These are phyloP conservation scores for Orbicella faveolata DNA, from an alignment of 64 coral and sea anemone genomes.

Conservation along the genomic window DNA sequence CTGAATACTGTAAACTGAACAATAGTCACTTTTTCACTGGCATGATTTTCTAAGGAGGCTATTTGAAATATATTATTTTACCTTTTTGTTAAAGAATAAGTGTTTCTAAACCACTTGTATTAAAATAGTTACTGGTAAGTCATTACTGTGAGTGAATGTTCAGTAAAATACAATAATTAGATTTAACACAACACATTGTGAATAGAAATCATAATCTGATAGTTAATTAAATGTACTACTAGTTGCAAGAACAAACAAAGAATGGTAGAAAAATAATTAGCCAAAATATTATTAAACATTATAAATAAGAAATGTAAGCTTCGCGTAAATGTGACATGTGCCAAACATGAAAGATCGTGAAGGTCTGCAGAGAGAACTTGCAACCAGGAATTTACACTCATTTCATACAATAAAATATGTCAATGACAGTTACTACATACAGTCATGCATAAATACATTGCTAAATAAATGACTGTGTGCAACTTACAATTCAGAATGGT, in stretches of 20 bases:
- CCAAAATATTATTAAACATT: conserved; percentile 31
- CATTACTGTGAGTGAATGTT: background rate
- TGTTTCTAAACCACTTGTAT: background rate
- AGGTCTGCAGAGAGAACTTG: background rate
- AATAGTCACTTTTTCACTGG: too few species aligned
- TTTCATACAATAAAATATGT: too few species aligned
- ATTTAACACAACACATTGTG: background rate
- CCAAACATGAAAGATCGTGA: background rate
- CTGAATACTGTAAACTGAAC: too few species aligned
- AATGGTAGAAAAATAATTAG: conserved; percentile 33
- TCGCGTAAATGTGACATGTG: background rate
- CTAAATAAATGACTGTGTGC: conserved; percentile 9
- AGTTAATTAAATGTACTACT: background rate
- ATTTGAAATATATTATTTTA: conserved; percentile 6
- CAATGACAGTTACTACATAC: background rate
- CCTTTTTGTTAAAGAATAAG: too few species aligned
- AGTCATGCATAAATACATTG: conserved; percentile 21
- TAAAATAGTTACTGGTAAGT: background rate
- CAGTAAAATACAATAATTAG: background rate
- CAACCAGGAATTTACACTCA: background rate
- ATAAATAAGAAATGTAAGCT: conserved; percentile 42
- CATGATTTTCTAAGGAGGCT: background rate
- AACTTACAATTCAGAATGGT: background rate
- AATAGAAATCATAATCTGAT: background rate
- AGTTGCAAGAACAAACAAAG: conserved; percentile 2